Evolutionary conservation across 2,888 invertebrate species (phyloP).

Genomic region (Drosophila picticornis): DNA sequence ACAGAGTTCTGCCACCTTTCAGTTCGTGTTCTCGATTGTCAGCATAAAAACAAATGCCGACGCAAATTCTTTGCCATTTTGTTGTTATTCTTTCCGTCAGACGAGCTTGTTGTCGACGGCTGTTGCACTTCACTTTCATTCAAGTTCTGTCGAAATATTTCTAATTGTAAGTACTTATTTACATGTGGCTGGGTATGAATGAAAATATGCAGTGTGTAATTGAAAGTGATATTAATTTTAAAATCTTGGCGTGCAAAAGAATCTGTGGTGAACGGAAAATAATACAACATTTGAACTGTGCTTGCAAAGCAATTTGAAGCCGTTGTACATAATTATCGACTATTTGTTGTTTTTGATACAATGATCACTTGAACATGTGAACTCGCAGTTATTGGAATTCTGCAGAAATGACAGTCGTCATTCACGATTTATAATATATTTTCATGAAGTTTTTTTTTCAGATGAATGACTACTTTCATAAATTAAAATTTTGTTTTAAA

Average conservation of each 20-base stretch:
- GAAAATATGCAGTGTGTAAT: neutral
- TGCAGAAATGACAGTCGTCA: neutral
- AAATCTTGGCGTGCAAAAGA: neutral
- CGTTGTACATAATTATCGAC: neutral
- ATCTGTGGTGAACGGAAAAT: neutral
- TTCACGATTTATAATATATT: neutral
- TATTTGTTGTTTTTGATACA: neutral
- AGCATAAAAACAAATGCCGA: slow-evolving; percentile 50
- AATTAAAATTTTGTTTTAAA: neutral
- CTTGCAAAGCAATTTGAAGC: neutral
- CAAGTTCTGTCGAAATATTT: slow-evolving; percentile 19
- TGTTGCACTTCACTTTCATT: slow-evolving; percentile 53
- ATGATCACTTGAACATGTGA: neutral
- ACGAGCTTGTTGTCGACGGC: slow-evolving; percentile 7
- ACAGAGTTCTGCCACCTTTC: slow-evolving; percentile 14
- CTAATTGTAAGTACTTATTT: slow-evolving; percentile 20
- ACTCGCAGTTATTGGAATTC: neutral
- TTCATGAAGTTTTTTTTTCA: neutral
- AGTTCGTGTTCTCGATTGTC: slow-evolving; percentile 23
- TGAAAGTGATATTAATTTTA: neutral
- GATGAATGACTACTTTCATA: neutral
- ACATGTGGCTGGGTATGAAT: neutral
- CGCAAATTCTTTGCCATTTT: slow-evolving; percentile 31
- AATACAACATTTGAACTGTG: neutral
- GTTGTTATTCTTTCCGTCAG: slow-evolving; percentile 21